Conservation (phyloP, 1,140 invertebrate species). For the Drosophila pseudoobscura region DNA sequence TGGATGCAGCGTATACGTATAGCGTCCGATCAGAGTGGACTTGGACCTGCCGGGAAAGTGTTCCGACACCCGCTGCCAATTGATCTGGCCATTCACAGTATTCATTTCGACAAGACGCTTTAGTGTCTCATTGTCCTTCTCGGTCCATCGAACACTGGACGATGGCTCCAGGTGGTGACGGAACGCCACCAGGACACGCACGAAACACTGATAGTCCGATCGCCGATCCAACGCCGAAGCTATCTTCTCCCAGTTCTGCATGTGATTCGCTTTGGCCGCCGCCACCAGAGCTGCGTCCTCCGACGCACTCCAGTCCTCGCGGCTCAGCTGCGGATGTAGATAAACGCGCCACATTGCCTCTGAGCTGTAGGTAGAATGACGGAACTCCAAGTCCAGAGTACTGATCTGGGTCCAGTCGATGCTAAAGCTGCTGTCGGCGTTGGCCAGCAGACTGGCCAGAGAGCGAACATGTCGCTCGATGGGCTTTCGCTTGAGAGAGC, state of each 20-base stretch:
- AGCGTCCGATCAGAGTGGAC: constrained; percentile 87
- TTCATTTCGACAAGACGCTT: constrained; percentile 84
- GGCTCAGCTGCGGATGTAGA: constrained; percentile 87
- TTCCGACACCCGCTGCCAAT: constrained; percentile 86
- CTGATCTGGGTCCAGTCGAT: constrained; percentile 83
- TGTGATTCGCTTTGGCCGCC: constrained; percentile 83
- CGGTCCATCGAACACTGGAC: constrained; percentile 84
- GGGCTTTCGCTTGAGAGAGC: constrained; percentile 25
- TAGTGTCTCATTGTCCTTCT: constrained; percentile 86
- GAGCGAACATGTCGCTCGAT: constrained; percentile 42
- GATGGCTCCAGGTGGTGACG: constrained; percentile 66
- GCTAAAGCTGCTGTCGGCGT: constrained; percentile 54
- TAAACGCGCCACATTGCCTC: constrained; percentile 88
- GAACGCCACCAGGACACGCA: constrained; percentile 86
- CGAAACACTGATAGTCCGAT: constrained; percentile 87
- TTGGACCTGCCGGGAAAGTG: constrained; percentile 86
- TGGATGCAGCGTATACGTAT: constrained; percentile 76
- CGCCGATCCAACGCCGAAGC: constrained; percentile 85
- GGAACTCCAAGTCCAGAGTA: constrained; percentile 80
- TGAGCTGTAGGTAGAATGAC: constrained; percentile 85
- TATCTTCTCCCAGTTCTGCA: constrained; percentile 87
- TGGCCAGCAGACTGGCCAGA: constrained; percentile 42
- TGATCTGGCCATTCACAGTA: constrained; percentile 86
- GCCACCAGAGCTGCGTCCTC: constrained; percentile 85
- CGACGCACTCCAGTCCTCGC: constrained; percentile 85